Evolutionary conservation across 2,888 invertebrate species (phyloP), one percentile per base, ranked within the genome.

Genomic region (Apodemia mormo): DNA sequence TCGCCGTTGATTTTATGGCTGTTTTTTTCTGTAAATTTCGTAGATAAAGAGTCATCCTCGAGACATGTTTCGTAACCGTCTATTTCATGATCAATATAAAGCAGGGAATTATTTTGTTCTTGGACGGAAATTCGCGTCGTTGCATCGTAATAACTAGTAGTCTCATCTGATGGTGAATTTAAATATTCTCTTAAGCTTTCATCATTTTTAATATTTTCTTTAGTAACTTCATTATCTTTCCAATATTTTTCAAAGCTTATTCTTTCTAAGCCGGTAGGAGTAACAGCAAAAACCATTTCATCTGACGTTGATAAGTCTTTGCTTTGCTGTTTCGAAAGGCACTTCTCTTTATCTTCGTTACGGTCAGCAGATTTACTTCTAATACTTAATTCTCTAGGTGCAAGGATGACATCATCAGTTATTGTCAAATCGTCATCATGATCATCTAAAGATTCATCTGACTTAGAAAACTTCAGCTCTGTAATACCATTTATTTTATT

Each of bases 11-110:
- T 85, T 91, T 92, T 92, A 92, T 84, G 88, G 78, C 77, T 84
- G 80, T 84, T 88, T 84, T 86, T 90, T 78, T 86, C 78, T 69
- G 80, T 74, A 78, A 83, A 85, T 81, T 86, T 89, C 66, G 82
- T 77, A 30, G 85, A 88, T 56, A 93, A 88, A 64, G 94, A 91
- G 70, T 95, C 94, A 71, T 95, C 95, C 74, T 95, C 95, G 71
- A 95, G 83, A 82, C 95, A 95, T 5, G 95, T 95, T 84, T 95
- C 95, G 82, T 95, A 95, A 70, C 94, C 95, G 70, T 94, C 94
- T 74, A 92, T 85, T 77, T 94, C 93, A 74, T 94, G 94, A 80
- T 94, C 94, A 71, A 94, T 94, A 75, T 85, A 94, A 61, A 93
- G 78, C 68, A 94, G 77, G 12, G 87, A 85, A 79, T 83, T 89